These are phyloP conservation scores for Agriopis aurantiaria DNA, from an alignment of 2,888 invertebrate genomes.

Conservation along the genomic window DNA sequence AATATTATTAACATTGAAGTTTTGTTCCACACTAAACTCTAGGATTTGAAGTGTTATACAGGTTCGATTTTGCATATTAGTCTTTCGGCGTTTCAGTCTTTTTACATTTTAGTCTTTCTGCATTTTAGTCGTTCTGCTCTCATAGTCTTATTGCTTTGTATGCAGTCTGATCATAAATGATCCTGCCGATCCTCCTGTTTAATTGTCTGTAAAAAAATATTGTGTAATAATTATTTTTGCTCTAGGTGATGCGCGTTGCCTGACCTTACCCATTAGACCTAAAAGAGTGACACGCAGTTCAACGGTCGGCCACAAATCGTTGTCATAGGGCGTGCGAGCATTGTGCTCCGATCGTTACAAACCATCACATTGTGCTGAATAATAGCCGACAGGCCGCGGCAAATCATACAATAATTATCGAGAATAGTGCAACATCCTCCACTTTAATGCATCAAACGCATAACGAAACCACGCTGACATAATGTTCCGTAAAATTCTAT, in stretches of 20 bases:
- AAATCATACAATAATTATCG: constrained; percentile 67
- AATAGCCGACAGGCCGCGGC: constrained; percentile 64
- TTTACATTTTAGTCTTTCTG: no score
- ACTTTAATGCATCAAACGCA: constrained; percentile 58
- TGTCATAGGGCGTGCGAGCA: constrained; percentile 60
- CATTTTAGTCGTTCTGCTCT: no score
- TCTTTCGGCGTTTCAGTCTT: no score
- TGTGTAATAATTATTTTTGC: no score
- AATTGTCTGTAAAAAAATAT: no score
- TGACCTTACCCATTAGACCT: constrained; percentile 48
- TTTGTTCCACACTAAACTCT: no score
- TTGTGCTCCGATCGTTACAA: constrained; percentile 56
- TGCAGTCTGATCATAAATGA: no score
- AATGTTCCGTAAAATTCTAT: constrained; percentile 58
- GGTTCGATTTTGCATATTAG: no score
- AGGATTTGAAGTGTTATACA: no score
- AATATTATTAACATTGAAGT: no score
- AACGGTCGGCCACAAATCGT: constrained; percentile 56
- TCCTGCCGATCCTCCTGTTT: no score
- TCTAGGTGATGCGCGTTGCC: not conserved
- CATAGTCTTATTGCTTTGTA: no score
- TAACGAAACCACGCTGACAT: constrained; percentile 45
- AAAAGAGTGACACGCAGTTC: constrained; percentile 54
- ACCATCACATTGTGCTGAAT: constrained; percentile 68
- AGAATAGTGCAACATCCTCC: constrained; percentile 72